These are phyloP conservation scores for Pachymerium ferrugineum DNA, from an alignment of 2,888 invertebrate genomes.

Conservation along the genomic window DNA sequence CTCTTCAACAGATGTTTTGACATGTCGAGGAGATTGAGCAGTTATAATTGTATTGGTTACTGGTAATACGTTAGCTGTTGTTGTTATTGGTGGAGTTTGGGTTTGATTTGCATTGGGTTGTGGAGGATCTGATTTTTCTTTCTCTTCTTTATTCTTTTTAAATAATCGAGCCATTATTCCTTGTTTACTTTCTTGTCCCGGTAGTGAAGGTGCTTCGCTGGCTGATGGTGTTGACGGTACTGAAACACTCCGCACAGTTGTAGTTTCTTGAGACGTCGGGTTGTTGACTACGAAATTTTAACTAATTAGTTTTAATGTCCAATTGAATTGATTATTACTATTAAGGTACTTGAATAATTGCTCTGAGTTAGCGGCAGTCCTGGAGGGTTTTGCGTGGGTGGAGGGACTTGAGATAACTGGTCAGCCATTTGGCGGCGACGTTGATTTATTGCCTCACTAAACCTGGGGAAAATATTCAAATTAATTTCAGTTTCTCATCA, in stretches of 20 bases:
- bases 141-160: not conserved
- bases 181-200: not conserved
- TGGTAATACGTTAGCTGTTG: no score
- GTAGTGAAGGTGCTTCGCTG: not conserved
- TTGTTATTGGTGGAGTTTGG: not conserved
- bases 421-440: conserved; percentile 68
- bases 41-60: no score
- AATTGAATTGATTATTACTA: not conserved
- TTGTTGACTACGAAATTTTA: not conserved
- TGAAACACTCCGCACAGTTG: not conserved
- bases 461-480: conserved; percentile 46
- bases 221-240: conserved; percentile 31
- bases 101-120: conserved; percentile 29
- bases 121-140: not conserved
- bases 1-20: conserved; percentile 59
- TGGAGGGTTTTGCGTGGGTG: not conserved
- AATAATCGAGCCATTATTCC: conserved; percentile 27
- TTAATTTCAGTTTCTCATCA: conserved; percentile 48
- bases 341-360: conserved; percentile 14
- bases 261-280: no score
- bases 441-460: conserved; percentile 62
- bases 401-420: conserved; percentile 39
- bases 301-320: not conserved
- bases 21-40: conserved; percentile 46
- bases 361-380: conserved; percentile 35